Evolutionary conservation across 2,888 invertebrate species (phyloP), one percentile per base, ranked within the genome.

Genomic region (Chalcis sispes): DNA sequence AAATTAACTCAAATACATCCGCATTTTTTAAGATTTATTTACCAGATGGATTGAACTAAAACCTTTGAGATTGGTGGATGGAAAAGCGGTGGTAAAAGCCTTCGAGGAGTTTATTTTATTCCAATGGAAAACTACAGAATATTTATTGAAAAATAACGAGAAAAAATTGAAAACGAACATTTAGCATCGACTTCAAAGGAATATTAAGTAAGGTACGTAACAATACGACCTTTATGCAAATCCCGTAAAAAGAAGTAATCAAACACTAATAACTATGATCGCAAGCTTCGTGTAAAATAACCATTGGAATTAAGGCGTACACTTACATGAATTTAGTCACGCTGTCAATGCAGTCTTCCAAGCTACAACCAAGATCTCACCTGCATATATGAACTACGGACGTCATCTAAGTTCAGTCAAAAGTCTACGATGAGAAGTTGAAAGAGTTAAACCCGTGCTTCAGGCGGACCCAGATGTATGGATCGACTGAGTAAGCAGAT

Each of bases 291-390:
- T 61, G 23, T 10, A 8, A 23, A 18, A 1, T 10, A 40, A 61
- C n/a, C 61, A 61, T 10, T 7, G 61, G 13, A 13, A 32, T 15
- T 61, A 18, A 40, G 40, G 40, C 10, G 1, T 18, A 36, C 61
- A 61, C 29, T 1, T 61, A 4, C 40, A 61, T n/a, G 5, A 61
- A 20, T 36, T 61, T 20, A 15, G 61, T 4, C 61, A 61, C 18
- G 61, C 61, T 5, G 40, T 42, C 7, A 42, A 42, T 15, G 15
- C 42, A 13, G 42, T 13, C 2, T 13, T 15, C 13, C 42, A 42
- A 13, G 4, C 7, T 13, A 13, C 7, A 8, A 42, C 40, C 3
- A 20, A 13, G 1, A 23, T 59, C n/a, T n/a, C n/a, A n/a, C n/a
- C n/a, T n/a, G n/a, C n/a, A n/a, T n/a, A n/a, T n/a, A n/a, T n/a